phyloP scores from a whole-genome alignment of 2,113 vertebrate species.

The Callionymus lyra region DNA sequence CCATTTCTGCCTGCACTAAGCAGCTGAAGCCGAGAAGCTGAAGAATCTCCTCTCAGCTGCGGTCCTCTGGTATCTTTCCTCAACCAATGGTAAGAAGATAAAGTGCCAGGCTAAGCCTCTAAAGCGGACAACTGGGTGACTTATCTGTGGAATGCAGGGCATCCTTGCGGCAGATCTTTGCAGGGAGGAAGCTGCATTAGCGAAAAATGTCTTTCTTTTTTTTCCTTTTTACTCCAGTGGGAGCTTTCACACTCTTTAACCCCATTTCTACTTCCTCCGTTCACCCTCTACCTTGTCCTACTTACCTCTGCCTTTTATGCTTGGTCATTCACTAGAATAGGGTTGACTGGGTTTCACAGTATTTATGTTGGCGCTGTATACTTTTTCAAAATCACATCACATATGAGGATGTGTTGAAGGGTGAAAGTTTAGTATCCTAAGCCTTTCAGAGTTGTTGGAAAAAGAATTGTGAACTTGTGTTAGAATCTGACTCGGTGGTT shows the following conservation, averaged over 20 bases:
- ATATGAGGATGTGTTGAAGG: too few species aligned
- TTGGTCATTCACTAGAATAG: too few species aligned
- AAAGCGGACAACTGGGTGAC: conserved; percentile 32
- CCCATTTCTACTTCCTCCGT: conserved; percentile 19
- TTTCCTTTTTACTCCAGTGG: conserved; percentile 36
- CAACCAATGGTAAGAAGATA: conserved; percentile 22
- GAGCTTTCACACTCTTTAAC: conserved; percentile 8
- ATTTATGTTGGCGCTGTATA: too few species aligned
- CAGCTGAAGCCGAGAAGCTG: conserved; percentile 11
- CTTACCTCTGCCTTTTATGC: neutral
- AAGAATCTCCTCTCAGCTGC: conserved; percentile 20
- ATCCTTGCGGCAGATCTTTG: conserved; percentile 42
- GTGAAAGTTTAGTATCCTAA: too few species aligned
- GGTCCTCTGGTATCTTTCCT: conserved; percentile 17
- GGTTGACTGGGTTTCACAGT: too few species aligned
- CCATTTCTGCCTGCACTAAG: conserved; percentile 19
- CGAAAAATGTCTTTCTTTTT: conserved; percentile 40
- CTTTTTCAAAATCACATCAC: too few species aligned
- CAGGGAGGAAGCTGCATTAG: conserved; percentile 42
- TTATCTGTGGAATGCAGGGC: conserved; percentile 59
- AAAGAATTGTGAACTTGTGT: too few species aligned
- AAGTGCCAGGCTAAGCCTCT: too few species aligned
- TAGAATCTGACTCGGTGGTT: too few species aligned
- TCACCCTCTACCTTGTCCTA: conserved; percentile 1
- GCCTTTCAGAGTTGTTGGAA: too few species aligned